These are phyloP conservation scores for Gyrodactylus salaris DNA, from an alignment of 1,140 invertebrate genomes.

Conservation along the genomic window DNA sequence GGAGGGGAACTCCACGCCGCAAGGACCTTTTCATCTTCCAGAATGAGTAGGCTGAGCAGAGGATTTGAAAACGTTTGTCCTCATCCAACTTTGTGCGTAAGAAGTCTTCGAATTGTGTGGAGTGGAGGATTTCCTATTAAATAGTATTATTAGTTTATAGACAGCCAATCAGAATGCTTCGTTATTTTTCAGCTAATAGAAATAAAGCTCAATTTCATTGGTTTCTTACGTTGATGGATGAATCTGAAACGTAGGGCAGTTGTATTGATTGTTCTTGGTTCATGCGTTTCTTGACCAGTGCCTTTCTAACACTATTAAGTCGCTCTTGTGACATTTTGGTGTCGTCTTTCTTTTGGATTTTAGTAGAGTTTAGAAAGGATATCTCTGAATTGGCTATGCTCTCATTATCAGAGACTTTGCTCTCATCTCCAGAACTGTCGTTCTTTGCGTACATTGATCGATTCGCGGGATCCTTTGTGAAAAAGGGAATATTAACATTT, in stretches of 20 bases:
- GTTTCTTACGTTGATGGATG: constrained; percentile 1
- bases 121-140: neutral
- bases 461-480: neutral
- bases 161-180: too few species aligned
- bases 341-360: neutral
- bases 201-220: too few species aligned
- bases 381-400: neutral
- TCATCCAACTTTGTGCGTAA: neutral
- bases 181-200: too few species aligned
- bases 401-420: neutral
- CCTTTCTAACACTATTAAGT: neutral
- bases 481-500: too few species aligned
- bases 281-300: neutral
- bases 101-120: neutral
- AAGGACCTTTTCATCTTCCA: constrained; percentile 83
- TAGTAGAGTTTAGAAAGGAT: neutral
- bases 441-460: neutral
- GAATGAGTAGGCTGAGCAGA: constrained; percentile 26
- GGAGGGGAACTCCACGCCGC: constrained; percentile 63
- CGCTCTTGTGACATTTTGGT: neutral
- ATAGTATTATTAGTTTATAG: too few species aligned
- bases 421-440: neutral
- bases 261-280: neutral
- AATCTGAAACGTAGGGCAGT: neutral
- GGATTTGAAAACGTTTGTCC: neutral